Evolutionary conservation across 2,797 vertebrate species (phyloP).

Genomic region (Mormyrops boulengeri): DNA sequence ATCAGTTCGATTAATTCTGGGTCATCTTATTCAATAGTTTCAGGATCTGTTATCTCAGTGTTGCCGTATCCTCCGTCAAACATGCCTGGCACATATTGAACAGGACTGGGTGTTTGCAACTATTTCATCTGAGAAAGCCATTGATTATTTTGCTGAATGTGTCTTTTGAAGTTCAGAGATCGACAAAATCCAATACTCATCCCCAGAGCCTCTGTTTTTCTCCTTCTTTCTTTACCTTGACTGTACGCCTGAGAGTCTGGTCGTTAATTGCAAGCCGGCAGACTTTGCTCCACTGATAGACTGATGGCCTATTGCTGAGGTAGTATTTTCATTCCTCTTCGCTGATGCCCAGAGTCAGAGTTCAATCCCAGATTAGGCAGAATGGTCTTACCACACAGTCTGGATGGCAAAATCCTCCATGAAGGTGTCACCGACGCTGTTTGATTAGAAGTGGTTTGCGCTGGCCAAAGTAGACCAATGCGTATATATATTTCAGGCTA

Average conservation of each 20-base stretch:
- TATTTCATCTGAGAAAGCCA: neutral
- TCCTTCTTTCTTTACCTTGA: slow-evolving; percentile 37
- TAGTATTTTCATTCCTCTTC: slow-evolving; percentile 12
- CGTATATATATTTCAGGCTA: too few species aligned
- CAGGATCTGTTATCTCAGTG: neutral
- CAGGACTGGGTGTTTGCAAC: neutral
- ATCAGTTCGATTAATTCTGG: neutral
- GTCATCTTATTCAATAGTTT: neutral
- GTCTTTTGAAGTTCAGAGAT: slow-evolving; percentile 22
- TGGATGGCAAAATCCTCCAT: neutral
- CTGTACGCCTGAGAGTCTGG: slow-evolving; percentile 11
- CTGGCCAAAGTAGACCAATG: neutral
- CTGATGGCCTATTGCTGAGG: slow-evolving; percentile 23
- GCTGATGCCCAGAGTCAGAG: slow-evolving; percentile 14
- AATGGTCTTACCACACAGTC: neutral
- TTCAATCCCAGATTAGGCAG: slow-evolving; percentile 12
- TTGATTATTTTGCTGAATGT: slow-evolving; percentile 20
- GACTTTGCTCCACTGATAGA: slow-evolving; percentile 60
- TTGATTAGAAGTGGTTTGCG: neutral
- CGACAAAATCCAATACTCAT: slow-evolving; percentile 34
- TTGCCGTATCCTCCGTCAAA: neutral
- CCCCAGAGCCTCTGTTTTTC: slow-evolving; percentile 26
- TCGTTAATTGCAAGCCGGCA: slow-evolving; percentile 27
- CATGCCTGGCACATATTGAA: neutral
- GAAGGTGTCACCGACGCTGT: neutral